Evolutionary conservation across 1,140 invertebrate species (phyloP).

Genomic region (Camponotus floridanus): DNA sequence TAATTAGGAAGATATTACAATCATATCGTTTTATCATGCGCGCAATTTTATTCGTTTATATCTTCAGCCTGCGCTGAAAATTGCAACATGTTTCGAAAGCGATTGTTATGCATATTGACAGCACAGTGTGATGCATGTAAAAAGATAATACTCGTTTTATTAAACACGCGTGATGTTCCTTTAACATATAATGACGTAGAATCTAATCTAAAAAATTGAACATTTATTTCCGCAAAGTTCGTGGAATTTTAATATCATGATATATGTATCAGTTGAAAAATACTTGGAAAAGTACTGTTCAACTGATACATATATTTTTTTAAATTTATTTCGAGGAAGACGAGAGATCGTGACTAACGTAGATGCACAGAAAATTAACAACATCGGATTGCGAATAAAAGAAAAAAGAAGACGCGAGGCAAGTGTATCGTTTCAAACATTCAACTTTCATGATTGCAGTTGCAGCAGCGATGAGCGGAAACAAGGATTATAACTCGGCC

Average conservation of each 20-base stretch:
- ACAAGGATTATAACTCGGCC: constrained; percentile 88
- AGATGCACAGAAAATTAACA: background rate
- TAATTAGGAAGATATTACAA: background rate
- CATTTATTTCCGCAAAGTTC: too few species aligned
- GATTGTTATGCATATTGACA: background rate
- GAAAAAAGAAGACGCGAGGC: background rate
- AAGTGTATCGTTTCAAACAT: background rate
- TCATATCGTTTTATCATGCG: background rate
- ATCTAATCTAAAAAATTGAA: background rate
- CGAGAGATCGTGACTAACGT: background rate
- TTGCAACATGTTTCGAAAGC: background rate
- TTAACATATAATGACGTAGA: background rate
- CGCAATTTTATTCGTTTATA: background rate
- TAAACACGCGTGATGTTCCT: background rate
- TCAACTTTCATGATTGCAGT: constrained; percentile 52
- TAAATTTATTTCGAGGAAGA: background rate
- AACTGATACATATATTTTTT: too few species aligned
- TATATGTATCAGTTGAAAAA: too few species aligned
- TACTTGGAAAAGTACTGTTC: too few species aligned
- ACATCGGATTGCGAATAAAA: background rate
- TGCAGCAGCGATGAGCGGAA: constrained; percentile 82
- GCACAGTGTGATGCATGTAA: background rate
- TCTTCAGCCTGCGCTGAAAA: background rate
- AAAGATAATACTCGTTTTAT: background rate
- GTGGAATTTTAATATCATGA: too few species aligned